phyloP scores from a whole-genome alignment of 2,797 vertebrate species.

The Chelon labrosus region DNA sequence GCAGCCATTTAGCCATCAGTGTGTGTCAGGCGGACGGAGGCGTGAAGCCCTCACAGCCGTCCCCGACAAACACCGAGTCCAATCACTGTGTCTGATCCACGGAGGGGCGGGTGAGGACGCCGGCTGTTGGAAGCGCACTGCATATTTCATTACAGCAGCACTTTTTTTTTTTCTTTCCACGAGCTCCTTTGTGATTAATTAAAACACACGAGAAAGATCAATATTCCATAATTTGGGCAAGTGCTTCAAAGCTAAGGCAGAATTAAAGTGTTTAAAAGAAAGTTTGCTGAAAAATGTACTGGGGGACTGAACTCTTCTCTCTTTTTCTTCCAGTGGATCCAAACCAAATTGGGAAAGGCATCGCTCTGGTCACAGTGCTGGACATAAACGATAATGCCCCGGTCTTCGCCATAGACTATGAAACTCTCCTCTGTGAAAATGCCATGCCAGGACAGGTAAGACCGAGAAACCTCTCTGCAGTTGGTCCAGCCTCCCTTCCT shows the following conservation, averaged over 20 bases:
- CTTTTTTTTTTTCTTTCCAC: slow-evolving; percentile 4
- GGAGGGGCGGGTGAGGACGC: slow-evolving; percentile 38
- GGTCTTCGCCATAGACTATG: slow-evolving; percentile 94
- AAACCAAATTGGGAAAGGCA: slow-evolving; percentile 91
- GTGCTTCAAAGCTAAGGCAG: slow-evolving; percentile 34
- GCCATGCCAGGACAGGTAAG: slow-evolving; percentile 91
- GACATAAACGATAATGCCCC: slow-evolving; percentile 98
- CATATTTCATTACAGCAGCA: slow-evolving; percentile 64
- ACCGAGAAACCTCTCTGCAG: slow-evolving; percentile 29
- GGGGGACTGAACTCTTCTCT: slow-evolving; percentile 13
- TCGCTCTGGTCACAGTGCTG: slow-evolving; percentile 90
- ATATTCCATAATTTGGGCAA: slow-evolving; percentile 68
- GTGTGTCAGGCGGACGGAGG: slow-evolving; percentile 63
- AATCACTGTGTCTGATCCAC: slow-evolving; percentile 61
- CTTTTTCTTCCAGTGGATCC: slow-evolving; percentile 89
- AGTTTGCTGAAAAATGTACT: slow-evolving; percentile 32
- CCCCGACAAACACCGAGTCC: slow-evolving; percentile 7
- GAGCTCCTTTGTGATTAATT: slow-evolving; percentile 64
- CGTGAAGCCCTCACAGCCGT: slow-evolving; percentile 49
- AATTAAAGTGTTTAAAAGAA: slow-evolving; percentile 50
- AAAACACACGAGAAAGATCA: slow-evolving; percentile 70
- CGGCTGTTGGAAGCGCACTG: slow-evolving; percentile 54
- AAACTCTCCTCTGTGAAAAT: slow-evolving; percentile 94
- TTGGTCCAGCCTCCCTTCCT: slow-evolving; percentile 12
- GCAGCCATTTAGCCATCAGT: slow-evolving; percentile 72